Percentiles rank a stretch among this genome's conserved stretches.
These are phyloP conservation scores for Drosophila parthenogenetica DNA, from an alignment of 2,888 invertebrate species.

Conservation along the genomic window DNA sequence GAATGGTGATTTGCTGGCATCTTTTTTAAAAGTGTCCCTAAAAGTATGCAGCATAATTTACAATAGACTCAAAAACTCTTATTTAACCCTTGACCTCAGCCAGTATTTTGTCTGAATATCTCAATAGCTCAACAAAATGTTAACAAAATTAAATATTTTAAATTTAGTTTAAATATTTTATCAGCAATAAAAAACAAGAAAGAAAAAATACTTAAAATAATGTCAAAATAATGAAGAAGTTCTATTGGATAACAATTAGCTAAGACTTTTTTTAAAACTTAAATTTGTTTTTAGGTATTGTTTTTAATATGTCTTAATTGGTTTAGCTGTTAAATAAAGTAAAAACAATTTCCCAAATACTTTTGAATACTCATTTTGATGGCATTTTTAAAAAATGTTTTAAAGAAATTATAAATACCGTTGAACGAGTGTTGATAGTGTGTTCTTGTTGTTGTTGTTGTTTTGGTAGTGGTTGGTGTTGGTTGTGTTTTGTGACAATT, in stretches of 20 bases:
- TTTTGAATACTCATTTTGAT: not conserved
- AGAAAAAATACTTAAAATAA: too few relatives aligned
- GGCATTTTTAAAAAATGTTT: conserved; percentile 26
- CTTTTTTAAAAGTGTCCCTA: not conserved
- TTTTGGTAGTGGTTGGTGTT: conserved; percentile 34
- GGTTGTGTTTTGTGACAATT: conserved; percentile 59
- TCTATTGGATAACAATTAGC: too few relatives aligned
- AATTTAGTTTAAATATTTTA: too few relatives aligned
- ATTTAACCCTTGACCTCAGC: not conserved
- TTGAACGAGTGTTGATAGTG: conserved; percentile 67
- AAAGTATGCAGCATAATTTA: not conserved
- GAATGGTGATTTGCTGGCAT: not conserved
- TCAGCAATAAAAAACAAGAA: too few relatives aligned
- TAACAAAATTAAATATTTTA: not conserved
- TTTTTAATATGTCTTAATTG: too few relatives aligned
- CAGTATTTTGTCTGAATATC: not conserved
- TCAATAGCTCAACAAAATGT: not conserved
- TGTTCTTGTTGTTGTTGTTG: conserved; percentile 47
- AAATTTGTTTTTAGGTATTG: too few relatives aligned
- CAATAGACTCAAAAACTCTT: not conserved
- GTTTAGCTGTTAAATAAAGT: too few relatives aligned
- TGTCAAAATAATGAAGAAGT: too few relatives aligned
- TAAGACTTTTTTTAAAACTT: too few relatives aligned
- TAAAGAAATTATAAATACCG: conserved; percentile 78
- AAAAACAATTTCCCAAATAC: not conserved